phyloP scores from a whole-genome alignment of 2,113 vertebrate genomes.

The Gadus chalcogrammus region DNA sequence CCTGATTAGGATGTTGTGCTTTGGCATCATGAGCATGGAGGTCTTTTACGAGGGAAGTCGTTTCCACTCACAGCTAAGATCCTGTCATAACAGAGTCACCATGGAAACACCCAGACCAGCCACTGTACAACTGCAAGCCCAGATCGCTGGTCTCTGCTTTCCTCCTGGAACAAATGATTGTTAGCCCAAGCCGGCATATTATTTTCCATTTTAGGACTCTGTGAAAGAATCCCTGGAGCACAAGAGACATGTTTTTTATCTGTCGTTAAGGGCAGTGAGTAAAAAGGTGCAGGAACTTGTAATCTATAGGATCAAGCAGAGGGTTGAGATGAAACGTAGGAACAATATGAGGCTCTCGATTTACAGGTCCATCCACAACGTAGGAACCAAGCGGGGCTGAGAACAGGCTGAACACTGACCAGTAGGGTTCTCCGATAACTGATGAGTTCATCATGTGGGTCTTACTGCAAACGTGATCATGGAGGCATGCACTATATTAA shows the following conservation, averaged over 20 bases:
- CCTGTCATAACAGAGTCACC: slow-evolving; percentile 27
- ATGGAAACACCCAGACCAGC: slow-evolving; percentile 34
- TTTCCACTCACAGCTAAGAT: slow-evolving; percentile 32
- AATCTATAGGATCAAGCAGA: too few species aligned
- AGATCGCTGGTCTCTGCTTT: neutral
- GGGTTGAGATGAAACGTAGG: neutral
- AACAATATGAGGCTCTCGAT: neutral
- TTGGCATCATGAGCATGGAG: slow-evolving; percentile 46
- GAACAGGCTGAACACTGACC: slow-evolving; percentile 27
- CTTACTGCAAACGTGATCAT: slow-evolving; percentile 41
- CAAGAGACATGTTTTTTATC: too few species aligned
- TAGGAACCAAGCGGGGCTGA: slow-evolving; percentile 1
- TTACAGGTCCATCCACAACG: slow-evolving; percentile 25
- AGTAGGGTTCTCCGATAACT: slow-evolving; percentile 20
- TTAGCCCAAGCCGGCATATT: slow-evolving; percentile 6
- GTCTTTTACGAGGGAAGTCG: slow-evolving; percentile 10
- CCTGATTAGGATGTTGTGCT: slow-evolving; percentile 37
- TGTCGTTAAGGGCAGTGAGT: too few species aligned
- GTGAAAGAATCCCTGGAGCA: too few species aligned
- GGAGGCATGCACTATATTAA: slow-evolving; percentile 17
- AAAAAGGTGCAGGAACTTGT: too few species aligned
- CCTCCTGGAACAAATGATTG: slow-evolving; percentile 1
- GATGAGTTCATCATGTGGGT: slow-evolving; percentile 66
- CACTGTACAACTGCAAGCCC: neutral
- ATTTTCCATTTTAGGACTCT: slow-evolving; percentile 15